Base-by-base conservation (phyloP, 2,113 vertebrate genomes). In the Nipponia nippon region DNA sequence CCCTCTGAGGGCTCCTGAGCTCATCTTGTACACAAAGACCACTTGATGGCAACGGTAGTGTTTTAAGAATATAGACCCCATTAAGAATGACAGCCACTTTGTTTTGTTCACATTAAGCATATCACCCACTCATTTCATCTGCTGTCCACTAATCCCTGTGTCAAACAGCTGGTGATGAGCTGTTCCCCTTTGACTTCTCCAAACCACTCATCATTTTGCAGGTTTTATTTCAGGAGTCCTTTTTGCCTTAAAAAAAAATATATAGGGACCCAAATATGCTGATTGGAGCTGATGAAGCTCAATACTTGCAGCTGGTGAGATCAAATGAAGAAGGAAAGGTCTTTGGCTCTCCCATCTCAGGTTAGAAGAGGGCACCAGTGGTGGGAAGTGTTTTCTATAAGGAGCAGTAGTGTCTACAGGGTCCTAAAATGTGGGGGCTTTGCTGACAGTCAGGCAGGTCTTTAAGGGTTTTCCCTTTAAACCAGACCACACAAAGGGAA, bases 1-100 rank as follows among this genome's bases (percentile, higher is more conserved):
- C 12, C 15, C 38, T 11, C 11, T 1, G 8, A 36, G 21, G 38
- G 38, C 9, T 61, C 21, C n/a, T 32, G 18, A 58, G 52, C 52
- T 16, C 40, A 10, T 9, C 66, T 26, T 13, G 18, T 16, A 15
- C 1, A 2, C 9, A 14, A 52, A n/a, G 50, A 32, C 21, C 34
- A 3, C 56, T 23, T 13, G 49, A 38, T 3, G 9, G 13, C 26
- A 30, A 22, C 2, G 3, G 9, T 6, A 22, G 7, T 15, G 16
- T 5, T 73, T 79, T 17, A 23, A 78, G 40, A 66, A 10, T 14
- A 29, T 7, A 8, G 14, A 42, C 10, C 44, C n/a, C 6, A 3
- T 18, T 20, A 52, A 32, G 50, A 32, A 49, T 2, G 2, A 29
- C 4, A 25, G 5, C 6, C 9, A 7, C 34, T 56, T 26, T 10